Conservation (phyloP, 2,888 invertebrate species). For the Enchytraeus crypticus region DNA sequence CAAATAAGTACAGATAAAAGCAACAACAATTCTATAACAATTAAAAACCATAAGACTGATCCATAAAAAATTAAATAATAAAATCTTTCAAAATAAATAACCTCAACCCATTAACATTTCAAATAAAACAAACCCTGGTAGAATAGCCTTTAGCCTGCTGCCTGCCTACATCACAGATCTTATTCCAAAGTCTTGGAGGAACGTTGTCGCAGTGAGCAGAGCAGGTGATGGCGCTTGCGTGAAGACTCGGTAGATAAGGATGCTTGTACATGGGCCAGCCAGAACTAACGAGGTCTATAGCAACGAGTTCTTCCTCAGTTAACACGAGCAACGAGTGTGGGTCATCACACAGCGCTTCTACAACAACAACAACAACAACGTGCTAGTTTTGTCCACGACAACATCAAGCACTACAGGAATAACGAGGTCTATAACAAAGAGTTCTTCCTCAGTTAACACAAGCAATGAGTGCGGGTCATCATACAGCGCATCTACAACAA, state of each 20-base stretch:
- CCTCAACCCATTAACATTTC: too few relatives aligned
- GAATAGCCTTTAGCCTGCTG: background rate
- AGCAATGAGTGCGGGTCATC: constrained; percentile 57
- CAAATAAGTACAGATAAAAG: too few relatives aligned
- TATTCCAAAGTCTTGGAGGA: constrained; percentile 55
- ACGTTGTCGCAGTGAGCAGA: constrained; percentile 64
- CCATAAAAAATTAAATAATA: too few relatives aligned
- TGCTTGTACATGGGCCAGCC: constrained; percentile 70
- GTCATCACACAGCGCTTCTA: constrained; percentile 44
- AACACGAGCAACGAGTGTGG: constrained; percentile 65
- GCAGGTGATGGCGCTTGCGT: constrained; percentile 75
- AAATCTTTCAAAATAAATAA: too few relatives aligned
- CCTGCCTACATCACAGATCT: constrained; percentile 37
- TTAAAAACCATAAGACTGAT: too few relatives aligned
- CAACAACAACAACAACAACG: too few relatives aligned
- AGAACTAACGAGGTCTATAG: constrained; percentile 75
- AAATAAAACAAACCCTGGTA: background rate
- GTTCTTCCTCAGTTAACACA: constrained; percentile 86
- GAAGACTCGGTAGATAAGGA: constrained; percentile 69
- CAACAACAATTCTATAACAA: too few relatives aligned
- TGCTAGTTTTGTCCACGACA: too few relatives aligned
- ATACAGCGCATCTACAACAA: too few relatives aligned
- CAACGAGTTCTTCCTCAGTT: constrained; percentile 91
- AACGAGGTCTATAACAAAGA: constrained; percentile 86
- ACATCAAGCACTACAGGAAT: too few relatives aligned